Percentiles rank a stretch among this genome's conserved stretches.
phyloP scores from a whole-genome alignment of 1,140 invertebrate genomes.

The Sminthurides bifidus region DNA sequence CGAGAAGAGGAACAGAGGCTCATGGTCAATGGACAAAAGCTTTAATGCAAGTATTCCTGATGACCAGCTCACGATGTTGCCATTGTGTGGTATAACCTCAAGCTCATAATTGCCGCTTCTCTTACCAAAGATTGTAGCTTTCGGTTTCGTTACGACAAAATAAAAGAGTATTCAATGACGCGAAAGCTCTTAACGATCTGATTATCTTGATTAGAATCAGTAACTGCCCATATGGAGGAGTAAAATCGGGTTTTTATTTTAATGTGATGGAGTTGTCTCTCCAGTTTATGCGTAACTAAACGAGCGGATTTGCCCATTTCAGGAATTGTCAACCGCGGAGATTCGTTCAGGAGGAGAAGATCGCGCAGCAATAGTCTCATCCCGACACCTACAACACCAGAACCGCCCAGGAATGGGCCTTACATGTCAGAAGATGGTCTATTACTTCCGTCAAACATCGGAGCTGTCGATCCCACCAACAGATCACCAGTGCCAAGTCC shows the following conservation, averaged over 20 bases:
- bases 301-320: slow-evolving; percentile 36
- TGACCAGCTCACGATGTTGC: too few species aligned
- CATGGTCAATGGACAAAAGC: too few species aligned
- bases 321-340: slow-evolving; percentile 79
- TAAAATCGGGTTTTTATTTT: background rate
- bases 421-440: slow-evolving; percentile 31
- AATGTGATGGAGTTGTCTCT: background rate
- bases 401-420: slow-evolving; percentile 19
- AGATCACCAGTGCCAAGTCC: slow-evolving; percentile 21
- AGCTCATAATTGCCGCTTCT: too few species aligned
- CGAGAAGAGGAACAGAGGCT: too few species aligned
- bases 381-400: slow-evolving; percentile 36
- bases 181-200: too few species aligned
- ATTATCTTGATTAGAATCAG: too few species aligned
- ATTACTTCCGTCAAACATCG: slow-evolving; percentile 19
- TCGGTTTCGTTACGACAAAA: too few species aligned
- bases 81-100: too few species aligned
- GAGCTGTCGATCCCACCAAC: slow-evolving; percentile 8
- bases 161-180: too few species aligned
- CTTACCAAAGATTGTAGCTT: too few species aligned
- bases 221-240: background rate
- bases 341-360: slow-evolving; percentile 66
- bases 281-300: background rate
- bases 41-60: too few species aligned
- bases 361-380: slow-evolving; percentile 65